Evolutionary conservation across 35 echinoderm and acorn worm genomes (phyloP).

Genomic region (Patiria miniata): DNA sequence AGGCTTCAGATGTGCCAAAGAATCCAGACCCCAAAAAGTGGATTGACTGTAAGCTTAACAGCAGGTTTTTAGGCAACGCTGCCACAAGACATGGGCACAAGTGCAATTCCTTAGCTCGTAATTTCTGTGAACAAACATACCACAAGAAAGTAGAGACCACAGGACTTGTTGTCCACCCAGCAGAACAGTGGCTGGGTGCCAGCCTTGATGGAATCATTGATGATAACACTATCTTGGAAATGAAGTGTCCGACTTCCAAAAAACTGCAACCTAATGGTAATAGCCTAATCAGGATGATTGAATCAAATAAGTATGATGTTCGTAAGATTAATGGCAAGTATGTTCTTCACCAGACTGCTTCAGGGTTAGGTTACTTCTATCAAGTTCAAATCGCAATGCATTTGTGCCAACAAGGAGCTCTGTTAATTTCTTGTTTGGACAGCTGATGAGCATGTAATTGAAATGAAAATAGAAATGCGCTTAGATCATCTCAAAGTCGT

Average conservation of each 20-base stretch:
- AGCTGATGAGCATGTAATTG: slow-evolving; percentile 39
- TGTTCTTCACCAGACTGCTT: slow-evolving; percentile 36
- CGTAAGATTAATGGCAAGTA: slow-evolving; percentile 2
- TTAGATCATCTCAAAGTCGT: slow-evolving; percentile 11
- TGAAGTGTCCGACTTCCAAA: slow-evolving; percentile 43
- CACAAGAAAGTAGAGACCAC: neutral
- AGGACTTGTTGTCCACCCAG: slow-evolving; percentile 34
- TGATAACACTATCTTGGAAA: slow-evolving; percentile 46
- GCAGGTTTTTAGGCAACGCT: slow-evolving; percentile 5
- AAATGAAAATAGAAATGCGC: slow-evolving; percentile 15
- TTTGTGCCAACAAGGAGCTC: slow-evolving; percentile 13
- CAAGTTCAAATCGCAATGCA: slow-evolving; percentile 67
- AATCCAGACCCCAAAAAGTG: neutral
- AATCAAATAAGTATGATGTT: slow-evolving; percentile 4
- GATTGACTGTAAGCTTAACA: slow-evolving; percentile 10
- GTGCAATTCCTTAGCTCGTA: neutral
- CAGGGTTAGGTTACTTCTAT: slow-evolving; percentile 44
- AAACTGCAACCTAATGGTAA: slow-evolving; percentile 14
- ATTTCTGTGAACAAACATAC: neutral
- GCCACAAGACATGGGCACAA: slow-evolving; percentile 18
- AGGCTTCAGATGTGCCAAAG: neutral
- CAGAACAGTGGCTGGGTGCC: slow-evolving; percentile 44
- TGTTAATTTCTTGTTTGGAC: slow-evolving; percentile 65
- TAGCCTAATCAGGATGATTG: neutral
- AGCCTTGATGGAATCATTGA: slow-evolving; percentile 47